Evolutionary conservation across 1,140 invertebrate species (phyloP).

Genomic region (Cataglyphis hispanica): DNA sequence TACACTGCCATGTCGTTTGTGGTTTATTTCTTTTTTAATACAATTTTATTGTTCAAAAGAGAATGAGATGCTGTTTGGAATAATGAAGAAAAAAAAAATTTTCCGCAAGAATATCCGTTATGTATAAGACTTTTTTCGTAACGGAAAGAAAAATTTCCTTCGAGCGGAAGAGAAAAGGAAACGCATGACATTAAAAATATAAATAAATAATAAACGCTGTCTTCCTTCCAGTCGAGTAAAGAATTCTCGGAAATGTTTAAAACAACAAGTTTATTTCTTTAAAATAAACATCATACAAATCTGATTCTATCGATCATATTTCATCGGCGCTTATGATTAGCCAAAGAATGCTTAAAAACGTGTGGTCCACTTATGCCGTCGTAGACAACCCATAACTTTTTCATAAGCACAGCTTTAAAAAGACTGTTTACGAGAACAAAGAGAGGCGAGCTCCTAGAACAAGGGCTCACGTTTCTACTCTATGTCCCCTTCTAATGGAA

Average conservation of each 20-base stretch:
- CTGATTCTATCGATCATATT: conserved; percentile 26
- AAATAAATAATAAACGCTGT: conserved; percentile 28
- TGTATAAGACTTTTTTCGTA: conserved; percentile 44
- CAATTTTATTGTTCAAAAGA: conserved; percentile 67
- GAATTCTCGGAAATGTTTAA: conserved; percentile 10
- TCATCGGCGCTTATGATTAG: neutral
- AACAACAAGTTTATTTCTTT: conserved; percentile 9
- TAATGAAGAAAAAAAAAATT: conserved; percentile 53
- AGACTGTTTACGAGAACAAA: conserved; percentile 53
- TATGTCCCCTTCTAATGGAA: conserved; percentile 57
- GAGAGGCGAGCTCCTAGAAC: conserved; percentile 45
- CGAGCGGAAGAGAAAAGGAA: conserved; percentile 13
- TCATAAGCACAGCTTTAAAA: conserved; percentile 49
- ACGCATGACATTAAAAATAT: conserved; percentile 35
- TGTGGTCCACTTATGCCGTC: conserved; percentile 7
- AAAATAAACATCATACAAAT: conserved; percentile 39
- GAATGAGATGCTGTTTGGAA: conserved; percentile 58
- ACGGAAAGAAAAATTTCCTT: conserved; percentile 5
- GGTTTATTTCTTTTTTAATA: conserved; percentile 47
- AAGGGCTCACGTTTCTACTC: conserved; percentile 55
- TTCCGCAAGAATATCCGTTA: conserved; percentile 54
- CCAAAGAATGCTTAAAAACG: conserved; percentile 22
- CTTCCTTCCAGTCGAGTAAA: neutral
- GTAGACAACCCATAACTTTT: conserved; percentile 47
- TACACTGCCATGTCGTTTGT: conserved; percentile 60